Evolutionary conservation across 2,113 vertebrate genomes (phyloP).

Genomic region (Serinus canaria): DNA sequence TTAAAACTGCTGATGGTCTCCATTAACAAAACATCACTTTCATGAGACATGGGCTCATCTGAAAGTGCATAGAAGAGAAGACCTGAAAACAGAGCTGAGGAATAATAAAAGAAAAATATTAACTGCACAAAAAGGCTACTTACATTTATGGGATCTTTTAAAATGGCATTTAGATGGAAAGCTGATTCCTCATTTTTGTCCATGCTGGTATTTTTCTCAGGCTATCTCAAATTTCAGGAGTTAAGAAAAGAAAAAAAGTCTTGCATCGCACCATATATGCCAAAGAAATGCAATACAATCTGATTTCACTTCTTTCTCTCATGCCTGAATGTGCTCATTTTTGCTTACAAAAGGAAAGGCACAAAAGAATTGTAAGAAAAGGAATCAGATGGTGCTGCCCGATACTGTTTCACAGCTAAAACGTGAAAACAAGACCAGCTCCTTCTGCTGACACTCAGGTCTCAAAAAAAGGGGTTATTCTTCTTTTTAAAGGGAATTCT

Average conservation of each 20-base stretch:
- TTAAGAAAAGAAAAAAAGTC: conserved; percentile 21
- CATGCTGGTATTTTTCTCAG: conserved; percentile 30
- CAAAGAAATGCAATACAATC: conserved; percentile 66
- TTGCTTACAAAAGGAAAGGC: conserved; percentile 66
- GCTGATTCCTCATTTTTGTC: conserved; percentile 36
- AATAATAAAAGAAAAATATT: conserved; percentile 28
- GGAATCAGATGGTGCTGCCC: conserved; percentile 62
- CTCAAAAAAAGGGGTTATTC: conserved; percentile 36
- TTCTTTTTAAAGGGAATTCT: conserved; percentile 34
- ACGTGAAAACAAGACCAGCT: conserved; percentile 57
- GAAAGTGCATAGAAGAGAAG: not conserved
- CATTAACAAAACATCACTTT: conserved; percentile 20
- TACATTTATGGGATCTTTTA: conserved; percentile 33
- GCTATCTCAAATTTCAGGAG: conserved; percentile 53
- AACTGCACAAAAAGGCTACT: conserved; percentile 35
- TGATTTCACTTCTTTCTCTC: conserved; percentile 65
- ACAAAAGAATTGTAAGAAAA: conserved; percentile 70
- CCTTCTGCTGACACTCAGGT: conserved; percentile 1
- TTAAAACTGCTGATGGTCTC: conserved; percentile 15
- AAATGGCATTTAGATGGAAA: conserved; percentile 48
- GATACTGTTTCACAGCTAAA: conserved; percentile 58
- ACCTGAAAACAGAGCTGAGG: conserved; percentile 17
- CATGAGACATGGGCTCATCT: not conserved
- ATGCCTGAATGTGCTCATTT: conserved; percentile 63
- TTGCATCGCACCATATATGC: conserved; percentile 10